These are phyloP conservation scores for Calonectris borealis DNA, from an alignment of 2,113 vertebrate genomes.

Conservation along the genomic window DNA sequence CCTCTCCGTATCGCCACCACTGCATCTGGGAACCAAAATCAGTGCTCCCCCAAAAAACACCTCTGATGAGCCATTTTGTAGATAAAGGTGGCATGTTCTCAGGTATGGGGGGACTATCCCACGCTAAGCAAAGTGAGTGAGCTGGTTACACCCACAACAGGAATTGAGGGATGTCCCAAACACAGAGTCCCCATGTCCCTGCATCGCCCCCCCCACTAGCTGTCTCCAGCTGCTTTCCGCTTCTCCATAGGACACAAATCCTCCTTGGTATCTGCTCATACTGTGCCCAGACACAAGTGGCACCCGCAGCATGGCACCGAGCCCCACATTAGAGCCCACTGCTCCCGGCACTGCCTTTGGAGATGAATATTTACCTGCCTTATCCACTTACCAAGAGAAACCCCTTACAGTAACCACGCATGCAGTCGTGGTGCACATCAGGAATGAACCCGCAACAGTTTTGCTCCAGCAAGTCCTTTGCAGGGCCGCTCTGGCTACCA, in stretches of 20 bases:
- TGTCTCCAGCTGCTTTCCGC: neutral
- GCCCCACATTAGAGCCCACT: neutral
- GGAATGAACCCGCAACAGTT: accelerated
- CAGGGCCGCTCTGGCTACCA: too few species aligned
- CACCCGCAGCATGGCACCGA: accelerated
- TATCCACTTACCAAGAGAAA: neutral
- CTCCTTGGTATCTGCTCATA: neutral
- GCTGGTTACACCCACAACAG: neutral
- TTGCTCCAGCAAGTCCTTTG: neutral
- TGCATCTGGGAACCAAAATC: neutral
- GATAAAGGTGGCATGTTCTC: neutral
- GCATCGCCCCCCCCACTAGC: accelerated
- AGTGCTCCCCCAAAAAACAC: accelerated
- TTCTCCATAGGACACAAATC: neutral
- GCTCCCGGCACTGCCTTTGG: neutral
- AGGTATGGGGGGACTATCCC: too few species aligned
- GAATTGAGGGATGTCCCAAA: neutral
- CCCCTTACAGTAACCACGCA: too few species aligned
- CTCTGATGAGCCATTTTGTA: accelerated
- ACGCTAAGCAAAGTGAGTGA: accelerated
- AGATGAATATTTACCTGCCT: neutral
- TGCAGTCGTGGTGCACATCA: accelerated
- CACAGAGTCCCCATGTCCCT: neutral
- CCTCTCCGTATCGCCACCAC: accelerated
- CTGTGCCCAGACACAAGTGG: neutral